Percentiles rank a stretch among this genome's conserved stretches.
These are phyloP conservation scores for Callopanchax toddi DNA, from an alignment of 2,113 vertebrate genomes.

Conservation along the genomic window DNA sequence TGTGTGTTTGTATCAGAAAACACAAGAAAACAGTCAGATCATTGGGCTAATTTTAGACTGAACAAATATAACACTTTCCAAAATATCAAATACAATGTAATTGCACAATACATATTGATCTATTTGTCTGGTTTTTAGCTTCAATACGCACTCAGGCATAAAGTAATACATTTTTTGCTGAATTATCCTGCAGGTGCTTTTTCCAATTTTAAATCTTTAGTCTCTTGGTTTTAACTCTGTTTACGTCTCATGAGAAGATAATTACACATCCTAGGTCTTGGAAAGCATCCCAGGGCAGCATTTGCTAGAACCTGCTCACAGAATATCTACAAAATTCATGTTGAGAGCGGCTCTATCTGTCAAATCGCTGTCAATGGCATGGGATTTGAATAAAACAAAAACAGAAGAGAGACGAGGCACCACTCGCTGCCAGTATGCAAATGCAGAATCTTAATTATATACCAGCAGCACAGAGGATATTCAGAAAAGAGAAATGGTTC, in stretches of 20 bases:
- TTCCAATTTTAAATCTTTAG: constrained; percentile 42
- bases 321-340: constrained; percentile 66
- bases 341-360: constrained; percentile 69
- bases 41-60: no score
- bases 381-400: constrained; percentile 76
- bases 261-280: constrained; percentile 63
- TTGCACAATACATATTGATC: constrained; percentile 44
- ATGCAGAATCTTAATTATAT: constrained; percentile 74
- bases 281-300: constrained; percentile 53
- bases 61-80: constrained; percentile 23
- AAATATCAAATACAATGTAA: constrained; percentile 33
- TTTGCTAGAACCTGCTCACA: constrained; percentile 56
- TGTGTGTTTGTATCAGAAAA: background rate
- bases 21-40: background rate
- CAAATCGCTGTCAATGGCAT: constrained; percentile 70
- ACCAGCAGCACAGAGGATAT: constrained; percentile 56
- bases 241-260: constrained; percentile 63
- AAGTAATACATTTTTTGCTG: constrained; percentile 33
- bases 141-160: constrained; percentile 7
- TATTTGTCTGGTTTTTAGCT: constrained; percentile 16
- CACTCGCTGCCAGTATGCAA: constrained; percentile 70
- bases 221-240: constrained; percentile 42
- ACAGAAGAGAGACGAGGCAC: constrained; percentile 52
- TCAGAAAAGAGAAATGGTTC: constrained; percentile 57
- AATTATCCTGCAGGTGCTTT: constrained; percentile 60